These are phyloP conservation scores for Manis crassicaudata DNA, from an alignment of 2,797 vertebrate species.

Conservation along the genomic window DNA sequence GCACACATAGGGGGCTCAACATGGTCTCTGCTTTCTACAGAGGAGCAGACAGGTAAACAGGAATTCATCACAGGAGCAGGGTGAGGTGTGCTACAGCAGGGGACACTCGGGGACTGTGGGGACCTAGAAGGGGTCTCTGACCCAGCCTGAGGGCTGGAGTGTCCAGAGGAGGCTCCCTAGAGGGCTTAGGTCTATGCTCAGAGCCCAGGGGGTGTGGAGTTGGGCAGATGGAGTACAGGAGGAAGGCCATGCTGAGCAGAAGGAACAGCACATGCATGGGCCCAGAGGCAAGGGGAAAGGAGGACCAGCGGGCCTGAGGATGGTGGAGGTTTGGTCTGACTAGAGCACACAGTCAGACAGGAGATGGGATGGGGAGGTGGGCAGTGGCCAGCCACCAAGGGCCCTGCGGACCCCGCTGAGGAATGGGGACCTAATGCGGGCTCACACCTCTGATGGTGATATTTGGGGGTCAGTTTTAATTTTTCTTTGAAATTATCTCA, in stretches of 20 bases:
- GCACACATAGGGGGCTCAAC: too few relatives aligned
- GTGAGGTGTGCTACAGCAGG: not conserved
- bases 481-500: not conserved
- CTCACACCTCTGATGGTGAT: not conserved
- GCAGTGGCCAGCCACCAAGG: not conserved
- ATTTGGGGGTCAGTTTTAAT: not conserved
- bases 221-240: not conserved
- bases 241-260: not conserved
- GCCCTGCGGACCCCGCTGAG: not conserved
- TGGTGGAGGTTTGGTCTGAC: not conserved
- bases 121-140: not conserved
- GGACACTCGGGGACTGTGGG: not conserved
- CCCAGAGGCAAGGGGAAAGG: not conserved
- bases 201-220: not conserved
- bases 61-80: not conserved
- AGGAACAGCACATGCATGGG: not conserved
- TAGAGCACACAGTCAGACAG: not conserved
- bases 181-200: not conserved
- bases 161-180: not conserved
- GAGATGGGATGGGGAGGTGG: not conserved
- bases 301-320: not conserved
- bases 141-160: not conserved
- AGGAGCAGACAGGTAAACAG: not conserved
- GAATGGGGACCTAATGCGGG: not conserved
- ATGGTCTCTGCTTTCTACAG: not conserved